Base-by-base conservation (phyloP, 2,113 vertebrate species). In the Hippopotamus amphibius region DNA sequence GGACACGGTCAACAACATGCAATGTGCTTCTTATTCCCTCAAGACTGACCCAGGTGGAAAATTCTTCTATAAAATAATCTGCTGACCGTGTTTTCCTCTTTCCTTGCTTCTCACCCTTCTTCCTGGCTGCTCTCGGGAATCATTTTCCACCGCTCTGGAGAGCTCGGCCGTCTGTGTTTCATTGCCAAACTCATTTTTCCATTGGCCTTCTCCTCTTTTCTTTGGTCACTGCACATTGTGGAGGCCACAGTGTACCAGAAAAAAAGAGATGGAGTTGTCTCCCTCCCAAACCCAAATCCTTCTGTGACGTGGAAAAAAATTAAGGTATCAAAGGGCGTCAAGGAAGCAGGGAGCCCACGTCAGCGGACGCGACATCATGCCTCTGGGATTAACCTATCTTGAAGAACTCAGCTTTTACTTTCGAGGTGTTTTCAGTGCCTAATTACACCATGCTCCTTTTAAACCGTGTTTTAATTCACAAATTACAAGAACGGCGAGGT, bases 1-100 rank as follows among this genome's bases (percentile, higher is more conserved):
- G 80, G 90, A 79, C 26, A 84, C 2, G 22, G 46, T 55, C 87
- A 96, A 76, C 59, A 74, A 3, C 48, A 41, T 24, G 74, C 7
- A 83, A 63, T 2, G 6, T 63, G 50, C 61, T 88, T 92, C 84
- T 79, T 69, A 81, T 12, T 85, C 90, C 94, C 93, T 0, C 30
- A 93, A 74, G 90, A 77, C 48, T 50, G 21, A 46, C 37, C 50
- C 90, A 80, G 90, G 93, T 92, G 93, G 96, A 65, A 97, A 94
- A 90, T 72, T 17, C 66, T 41, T 88, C 91, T 72, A 46, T 85
- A 84, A 82, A 85, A 65, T 65, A 71, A 12, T 66, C 91, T 79
- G 93, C 16, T 30, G 84, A 77, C n/a, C 7, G 4, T 48, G 3
- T 61, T 80, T 79, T 11, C 55, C 87, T 85, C 53, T 33, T 50